Conservation (phyloP, 2,113 vertebrate species). For the Centropus bengalensis region DNA sequence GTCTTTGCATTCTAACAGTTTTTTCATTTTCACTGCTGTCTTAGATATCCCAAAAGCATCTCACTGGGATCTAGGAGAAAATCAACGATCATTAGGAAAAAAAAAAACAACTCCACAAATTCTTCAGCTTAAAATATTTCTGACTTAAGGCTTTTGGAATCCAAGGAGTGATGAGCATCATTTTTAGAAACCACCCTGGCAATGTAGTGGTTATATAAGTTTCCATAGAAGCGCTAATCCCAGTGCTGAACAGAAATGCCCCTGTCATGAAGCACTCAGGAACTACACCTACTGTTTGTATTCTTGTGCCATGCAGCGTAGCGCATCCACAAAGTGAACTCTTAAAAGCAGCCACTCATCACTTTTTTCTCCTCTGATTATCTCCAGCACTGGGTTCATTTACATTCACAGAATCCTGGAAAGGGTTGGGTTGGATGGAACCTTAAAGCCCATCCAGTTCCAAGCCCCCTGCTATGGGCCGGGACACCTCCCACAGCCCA, state of each 20-base stretch:
- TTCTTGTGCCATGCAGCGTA: background rate
- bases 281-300: conserved; percentile 6
- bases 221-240: conserved; percentile 13
- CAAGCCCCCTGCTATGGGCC: no score
- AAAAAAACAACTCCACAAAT: background rate
- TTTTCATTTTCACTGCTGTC: background rate
- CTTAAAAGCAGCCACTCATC: background rate
- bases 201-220: background rate
- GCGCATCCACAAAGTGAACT: background rate
- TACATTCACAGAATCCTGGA: no score
- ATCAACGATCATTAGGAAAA: background rate
- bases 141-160: conserved; percentile 17
- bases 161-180: background rate
- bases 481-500: no score
- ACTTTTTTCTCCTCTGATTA: background rate
- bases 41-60: background rate
- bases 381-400: background rate
- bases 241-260: conserved; percentile 2
- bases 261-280: conserved; percentile 8
- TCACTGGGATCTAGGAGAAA: background rate
- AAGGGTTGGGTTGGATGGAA: no score
- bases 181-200: conserved; percentile 61
- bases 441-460: no score
- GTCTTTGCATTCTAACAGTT: background rate
- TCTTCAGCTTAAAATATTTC: background rate